Evolutionary conservation across 1,140 invertebrate genomes (phyloP).

Genomic region (Antheraea pernyi): DNA sequence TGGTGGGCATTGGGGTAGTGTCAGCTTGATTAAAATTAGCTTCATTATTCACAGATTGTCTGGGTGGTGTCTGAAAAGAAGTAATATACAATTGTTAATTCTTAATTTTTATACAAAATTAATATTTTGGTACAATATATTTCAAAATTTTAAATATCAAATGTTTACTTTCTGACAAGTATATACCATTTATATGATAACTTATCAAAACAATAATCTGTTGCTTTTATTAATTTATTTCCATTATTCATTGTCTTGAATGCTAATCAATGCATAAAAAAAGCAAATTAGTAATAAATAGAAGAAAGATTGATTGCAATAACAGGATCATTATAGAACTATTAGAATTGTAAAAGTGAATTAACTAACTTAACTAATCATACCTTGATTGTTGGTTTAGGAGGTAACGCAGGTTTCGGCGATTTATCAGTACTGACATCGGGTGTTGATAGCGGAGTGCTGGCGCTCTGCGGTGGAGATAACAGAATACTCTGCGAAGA

Average conservation of each 20-base stretch:
- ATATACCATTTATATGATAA: too few relatives aligned
- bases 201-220: too few relatives aligned
- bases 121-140: too few relatives aligned
- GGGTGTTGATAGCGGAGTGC: constrained; percentile 79
- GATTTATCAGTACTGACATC: constrained; percentile 78
- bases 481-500: constrained; percentile 75
- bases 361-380: constrained; percentile 13
- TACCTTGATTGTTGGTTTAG: constrained; percentile 83
- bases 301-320: too few relatives aligned
- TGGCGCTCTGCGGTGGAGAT: constrained; percentile 80
- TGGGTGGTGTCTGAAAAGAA: constrained; percentile 65
- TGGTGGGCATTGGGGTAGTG: constrained; percentile 44
- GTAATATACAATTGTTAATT: background rate
- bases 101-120: too few relatives aligned
- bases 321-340: background rate
- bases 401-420: constrained; percentile 85
- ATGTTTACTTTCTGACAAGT: too few relatives aligned
- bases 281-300: too few relatives aligned
- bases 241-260: too few relatives aligned
- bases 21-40: constrained; percentile 47
- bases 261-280: too few relatives aligned
- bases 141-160: too few relatives aligned
- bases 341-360: background rate
- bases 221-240: too few relatives aligned
- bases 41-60: constrained; percentile 64